Percentiles rank a stretch among this genome's conserved stretches.
Evolutionary conservation across 2,888 invertebrate genomes (phyloP).

Genomic region (Conistra vaccinii): DNA sequence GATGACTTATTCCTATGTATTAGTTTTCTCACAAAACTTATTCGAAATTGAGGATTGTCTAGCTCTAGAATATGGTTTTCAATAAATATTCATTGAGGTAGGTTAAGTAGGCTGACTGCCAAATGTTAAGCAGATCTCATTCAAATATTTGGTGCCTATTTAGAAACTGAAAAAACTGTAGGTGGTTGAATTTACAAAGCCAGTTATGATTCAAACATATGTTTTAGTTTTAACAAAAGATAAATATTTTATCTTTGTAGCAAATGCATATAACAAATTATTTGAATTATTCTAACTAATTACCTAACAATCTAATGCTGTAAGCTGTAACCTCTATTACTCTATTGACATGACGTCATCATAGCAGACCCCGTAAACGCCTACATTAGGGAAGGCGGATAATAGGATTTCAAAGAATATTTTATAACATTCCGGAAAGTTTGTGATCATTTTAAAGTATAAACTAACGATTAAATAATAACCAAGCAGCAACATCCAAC

Average conservation of each 20-base stretch:
- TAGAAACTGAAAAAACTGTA: not conserved
- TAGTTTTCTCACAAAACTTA: not conserved
- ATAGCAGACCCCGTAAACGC: conserved; percentile 64
- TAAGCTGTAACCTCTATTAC: not conserved
- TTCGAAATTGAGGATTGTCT: not conserved
- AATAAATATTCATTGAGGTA: not conserved
- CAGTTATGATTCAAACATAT: not conserved
- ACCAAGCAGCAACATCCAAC: conserved; percentile 51
- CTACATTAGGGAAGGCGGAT: not conserved
- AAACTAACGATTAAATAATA: not conserved
- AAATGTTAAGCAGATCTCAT: not conserved
- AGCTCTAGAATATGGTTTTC: not conserved
- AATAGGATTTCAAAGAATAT: not conserved
- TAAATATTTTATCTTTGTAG: not conserved
- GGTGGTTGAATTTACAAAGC: conserved; percentile 27
- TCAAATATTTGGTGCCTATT: not conserved
- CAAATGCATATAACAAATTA: not conserved
- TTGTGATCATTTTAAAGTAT: not conserved
- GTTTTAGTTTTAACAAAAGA: not conserved
- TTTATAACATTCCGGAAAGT: not conserved
- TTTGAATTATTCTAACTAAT: not conserved
- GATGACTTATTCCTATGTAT: not conserved
- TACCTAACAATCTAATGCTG: not conserved
- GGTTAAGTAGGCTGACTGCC: not conserved
- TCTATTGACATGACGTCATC: conserved; percentile 36